Conservation (phyloP, 2,888 invertebrate genomes). For the Sphaerophoria rueppellii region DNA sequence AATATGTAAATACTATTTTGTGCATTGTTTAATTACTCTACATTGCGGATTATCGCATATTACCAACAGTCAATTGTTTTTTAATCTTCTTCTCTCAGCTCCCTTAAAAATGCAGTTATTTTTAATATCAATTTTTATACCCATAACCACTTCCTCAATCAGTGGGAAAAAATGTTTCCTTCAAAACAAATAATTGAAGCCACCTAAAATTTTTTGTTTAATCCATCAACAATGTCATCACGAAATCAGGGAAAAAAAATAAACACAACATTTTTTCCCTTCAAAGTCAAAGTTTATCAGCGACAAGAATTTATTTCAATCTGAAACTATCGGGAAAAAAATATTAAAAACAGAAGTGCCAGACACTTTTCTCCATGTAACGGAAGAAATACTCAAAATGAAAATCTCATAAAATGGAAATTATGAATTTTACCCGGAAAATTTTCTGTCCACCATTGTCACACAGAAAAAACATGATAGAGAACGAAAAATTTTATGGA, state of each 20-base stretch:
- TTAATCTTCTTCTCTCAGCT: slow-evolving; percentile 55
- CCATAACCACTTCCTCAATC: slow-evolving; percentile 10
- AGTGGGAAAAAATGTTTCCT: not conserved
- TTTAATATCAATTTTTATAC: slow-evolving; percentile 16
- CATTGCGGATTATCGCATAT: slow-evolving; percentile 68
- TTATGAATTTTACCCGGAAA: slow-evolving; percentile 67
- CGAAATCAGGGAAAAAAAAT: slow-evolving; percentile 34
- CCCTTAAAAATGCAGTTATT: slow-evolving; percentile 24
- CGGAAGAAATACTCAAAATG: slow-evolving; percentile 28
- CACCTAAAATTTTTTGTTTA: slow-evolving; percentile 13
- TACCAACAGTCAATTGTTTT: slow-evolving; percentile 65
- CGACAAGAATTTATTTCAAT: slow-evolving; percentile 48
- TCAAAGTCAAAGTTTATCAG: slow-evolving; percentile 70
- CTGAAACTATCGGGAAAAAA: not conserved
- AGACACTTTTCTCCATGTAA: not conserved
- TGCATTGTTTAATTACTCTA: slow-evolving; percentile 8
- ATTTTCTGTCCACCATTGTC: slow-evolving; percentile 43
- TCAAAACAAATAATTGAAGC: slow-evolving; percentile 2
- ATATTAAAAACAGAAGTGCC: not conserved
- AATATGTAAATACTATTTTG: too few species aligned
- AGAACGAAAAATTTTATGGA: slow-evolving; percentile 8
- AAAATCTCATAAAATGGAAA: slow-evolving; percentile 69
- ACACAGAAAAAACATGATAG: slow-evolving; percentile 25
- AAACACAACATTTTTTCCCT: slow-evolving; percentile 42
- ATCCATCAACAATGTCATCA: slow-evolving; percentile 60